Evolutionary conservation across 2,797 vertebrate genomes (phyloP).

Genomic region (Cirrhinus mrigala): DNA sequence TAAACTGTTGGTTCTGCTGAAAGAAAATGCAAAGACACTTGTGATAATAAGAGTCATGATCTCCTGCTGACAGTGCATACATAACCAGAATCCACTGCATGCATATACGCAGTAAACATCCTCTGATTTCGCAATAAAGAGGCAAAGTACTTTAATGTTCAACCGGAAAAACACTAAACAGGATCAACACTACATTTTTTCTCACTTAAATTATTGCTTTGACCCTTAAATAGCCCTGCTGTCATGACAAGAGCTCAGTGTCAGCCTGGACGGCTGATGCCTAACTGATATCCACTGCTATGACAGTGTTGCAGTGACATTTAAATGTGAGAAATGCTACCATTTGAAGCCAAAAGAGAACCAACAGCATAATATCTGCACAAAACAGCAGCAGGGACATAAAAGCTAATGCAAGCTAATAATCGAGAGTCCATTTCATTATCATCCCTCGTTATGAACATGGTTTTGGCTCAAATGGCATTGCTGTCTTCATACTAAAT

Average conservation of each 20-base stretch:
- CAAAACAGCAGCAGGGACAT: background rate
- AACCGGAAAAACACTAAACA: background rate
- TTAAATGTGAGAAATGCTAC: background rate
- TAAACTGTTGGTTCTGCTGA: background rate
- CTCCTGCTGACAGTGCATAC: background rate
- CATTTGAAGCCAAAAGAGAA: background rate
- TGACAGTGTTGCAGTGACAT: background rate
- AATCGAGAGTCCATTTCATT: background rate
- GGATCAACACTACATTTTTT: background rate
- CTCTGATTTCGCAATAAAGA: background rate
- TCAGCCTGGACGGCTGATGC: background rate
- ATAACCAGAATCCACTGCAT: background rate
- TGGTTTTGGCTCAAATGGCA: background rate
- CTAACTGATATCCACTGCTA: background rate
- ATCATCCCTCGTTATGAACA: background rate
- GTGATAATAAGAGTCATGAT: background rate
- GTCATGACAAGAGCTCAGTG: slow-evolving; percentile 1
- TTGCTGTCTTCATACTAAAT: background rate
- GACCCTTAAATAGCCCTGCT: background rate
- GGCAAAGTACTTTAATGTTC: background rate
- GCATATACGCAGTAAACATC: background rate
- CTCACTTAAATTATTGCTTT: background rate
- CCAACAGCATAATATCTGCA: background rate
- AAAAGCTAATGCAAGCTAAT: slow-evolving; percentile 3
- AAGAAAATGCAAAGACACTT: background rate